Evolutionary conservation across 2,888 invertebrate species (phyloP).

Genomic region (Cybosia mesomella): DNA sequence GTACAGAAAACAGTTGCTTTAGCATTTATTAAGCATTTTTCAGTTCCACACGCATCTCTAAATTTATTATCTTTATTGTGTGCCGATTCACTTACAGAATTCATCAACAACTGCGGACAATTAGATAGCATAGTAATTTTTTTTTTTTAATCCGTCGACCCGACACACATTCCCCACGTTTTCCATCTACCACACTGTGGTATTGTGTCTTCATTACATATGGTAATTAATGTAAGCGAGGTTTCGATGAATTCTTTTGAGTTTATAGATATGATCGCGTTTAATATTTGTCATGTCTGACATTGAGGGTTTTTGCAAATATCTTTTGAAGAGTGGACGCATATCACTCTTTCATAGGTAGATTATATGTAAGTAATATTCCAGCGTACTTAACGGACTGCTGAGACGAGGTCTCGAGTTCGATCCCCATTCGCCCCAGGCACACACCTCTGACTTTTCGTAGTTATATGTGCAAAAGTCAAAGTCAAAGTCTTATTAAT

Average conservation of each 20-base stretch:
- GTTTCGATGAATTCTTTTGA: slow-evolving; percentile 32
- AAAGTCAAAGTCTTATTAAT: too few relatives aligned
- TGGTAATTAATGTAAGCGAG: slow-evolving; percentile 33
- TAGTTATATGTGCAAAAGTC: too few relatives aligned
- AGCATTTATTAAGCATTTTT: neutral
- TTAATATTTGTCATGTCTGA: slow-evolving; percentile 44
- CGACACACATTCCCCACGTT: slow-evolving; percentile 15
- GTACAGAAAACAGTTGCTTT: too few relatives aligned
- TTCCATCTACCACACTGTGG: slow-evolving; percentile 18
- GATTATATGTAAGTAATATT: too few relatives aligned
- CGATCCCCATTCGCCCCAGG: too few relatives aligned
- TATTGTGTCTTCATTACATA: slow-evolving; percentile 21
- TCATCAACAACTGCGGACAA: slow-evolving; percentile 49
- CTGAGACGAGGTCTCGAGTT: too few relatives aligned
- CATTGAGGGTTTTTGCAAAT: slow-evolving; percentile 23
- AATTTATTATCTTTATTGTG: slow-evolving; percentile 19
- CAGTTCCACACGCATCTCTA: slow-evolving; percentile 14
- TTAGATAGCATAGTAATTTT: slow-evolving; percentile 38
- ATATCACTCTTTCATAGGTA: neutral
- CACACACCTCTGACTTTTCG: too few relatives aligned
- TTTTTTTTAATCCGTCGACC: slow-evolving; percentile 28
- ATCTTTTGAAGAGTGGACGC: slow-evolving; percentile 14
- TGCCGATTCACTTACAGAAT: slow-evolving; percentile 27
- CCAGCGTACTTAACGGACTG: too few relatives aligned
- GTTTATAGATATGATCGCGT: slow-evolving; percentile 35